Base-by-base conservation (phyloP, 2,888 invertebrate species). In the Drosophila mercatorum region DNA sequence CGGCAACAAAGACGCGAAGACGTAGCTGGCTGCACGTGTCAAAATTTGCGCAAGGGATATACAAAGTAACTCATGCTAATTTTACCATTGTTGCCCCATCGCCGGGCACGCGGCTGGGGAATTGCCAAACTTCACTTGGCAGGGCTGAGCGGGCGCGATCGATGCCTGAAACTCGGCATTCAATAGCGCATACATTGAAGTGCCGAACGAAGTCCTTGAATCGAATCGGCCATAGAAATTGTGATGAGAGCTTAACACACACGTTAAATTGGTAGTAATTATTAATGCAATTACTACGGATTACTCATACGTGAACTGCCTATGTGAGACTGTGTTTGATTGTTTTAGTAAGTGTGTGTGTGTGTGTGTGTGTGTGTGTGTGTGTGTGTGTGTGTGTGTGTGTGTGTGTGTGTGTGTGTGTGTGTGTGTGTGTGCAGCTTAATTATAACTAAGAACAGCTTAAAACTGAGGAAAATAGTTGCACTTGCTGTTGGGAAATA, bases 31-130 rank as follows among this genome's bases (percentile, higher is more conserved):
- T 70, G 78, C 75, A 72, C 73, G 79, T 78, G 82, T 87, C 74
- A 78, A 85, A 88, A 88, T 85, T 88, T 89, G 76, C 80, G 68
- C 80, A 74, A 88, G 69, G 83, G 66, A 87, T 88, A 78, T 79
- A 72, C 82, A 87, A 89, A 88, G 83, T 75, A 89, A 72, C 83
- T 89, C 72, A 72, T 73, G 83, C 83, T 89, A 88, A 89, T 89
- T 84, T 89, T 51, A 62, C 64, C 71, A 72, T 83, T 86, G 72
- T 88, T 82, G 63, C 46, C 41, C 12, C 46, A 31, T 11, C 52
- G 22, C 46, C 26, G 10, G 12, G 44, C 53, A 1, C 12, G 28
- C 38, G 46, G 26, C 55, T 49, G 22, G 47, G 49, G 62, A 52
- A 40, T 52, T 46, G 66, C 12, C 55, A 56, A 61, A 51, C 49